Evolutionary conservation across 1,140 invertebrate genomes (phyloP).

Genomic region (Hormaphis cornu): DNA sequence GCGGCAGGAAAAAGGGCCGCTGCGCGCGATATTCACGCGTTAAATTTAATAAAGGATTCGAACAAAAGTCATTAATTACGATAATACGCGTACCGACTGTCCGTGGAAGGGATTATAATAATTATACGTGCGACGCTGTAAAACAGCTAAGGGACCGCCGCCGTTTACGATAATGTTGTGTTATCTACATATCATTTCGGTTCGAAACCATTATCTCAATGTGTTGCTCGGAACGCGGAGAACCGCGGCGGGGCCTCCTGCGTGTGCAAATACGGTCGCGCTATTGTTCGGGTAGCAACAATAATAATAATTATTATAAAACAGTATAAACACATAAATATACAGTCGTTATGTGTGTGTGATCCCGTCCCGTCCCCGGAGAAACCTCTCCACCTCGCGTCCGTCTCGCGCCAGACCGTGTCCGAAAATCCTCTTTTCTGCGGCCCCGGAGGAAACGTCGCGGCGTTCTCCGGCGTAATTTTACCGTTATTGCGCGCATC

Average conservation of each 20-base stretch:
- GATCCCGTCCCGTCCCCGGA: neutral
- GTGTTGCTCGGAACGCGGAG: slow-evolving; percentile 14
- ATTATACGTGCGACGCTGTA: neutral
- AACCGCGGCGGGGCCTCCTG: slow-evolving; percentile 14
- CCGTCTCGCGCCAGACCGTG: too few relatives aligned
- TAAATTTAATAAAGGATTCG: slow-evolving; percentile 32
- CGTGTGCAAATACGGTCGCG: neutral
- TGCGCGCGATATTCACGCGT: slow-evolving; percentile 25
- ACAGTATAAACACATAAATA: too few relatives aligned
- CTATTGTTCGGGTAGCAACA: too few relatives aligned
- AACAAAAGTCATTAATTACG: slow-evolving; percentile 33
- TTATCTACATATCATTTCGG: slow-evolving; percentile 32
- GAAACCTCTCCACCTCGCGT: neutral
- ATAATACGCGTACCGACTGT: slow-evolving; percentile 24
- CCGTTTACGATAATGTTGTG: slow-evolving; percentile 31
- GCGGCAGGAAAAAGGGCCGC: too few relatives aligned
- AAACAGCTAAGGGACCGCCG: slow-evolving; percentile 18
- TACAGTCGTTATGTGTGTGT: neutral
- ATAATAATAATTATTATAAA: too few relatives aligned
- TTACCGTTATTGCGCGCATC: too few relatives aligned
- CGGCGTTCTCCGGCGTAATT: too few relatives aligned
- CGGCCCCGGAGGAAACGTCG: too few relatives aligned
- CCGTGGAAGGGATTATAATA: slow-evolving; percentile 18
- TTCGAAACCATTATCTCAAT: slow-evolving; percentile 32
- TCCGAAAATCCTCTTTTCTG: slow-evolving; percentile 16